Evolutionary conservation across 1,140 invertebrate genomes (phyloP).

Genomic region (Listronotus bonariensis): DNA sequence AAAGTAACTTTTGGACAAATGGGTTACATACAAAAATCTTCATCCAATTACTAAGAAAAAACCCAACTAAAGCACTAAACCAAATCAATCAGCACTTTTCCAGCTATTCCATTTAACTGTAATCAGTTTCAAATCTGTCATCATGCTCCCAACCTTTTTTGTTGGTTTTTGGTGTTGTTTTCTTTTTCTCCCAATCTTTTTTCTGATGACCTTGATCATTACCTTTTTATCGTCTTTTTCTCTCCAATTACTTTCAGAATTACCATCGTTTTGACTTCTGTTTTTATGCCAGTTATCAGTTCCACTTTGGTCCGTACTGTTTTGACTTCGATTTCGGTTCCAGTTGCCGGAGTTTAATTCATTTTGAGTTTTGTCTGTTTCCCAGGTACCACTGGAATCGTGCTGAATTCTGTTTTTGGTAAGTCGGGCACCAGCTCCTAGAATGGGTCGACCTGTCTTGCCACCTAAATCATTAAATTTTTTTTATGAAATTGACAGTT

Average conservation of each 20-base stretch:
- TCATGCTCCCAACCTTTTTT: slow-evolving; percentile 50
- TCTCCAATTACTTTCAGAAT: slow-evolving; percentile 25
- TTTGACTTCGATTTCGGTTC: not conserved
- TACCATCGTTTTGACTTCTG: slow-evolving; percentile 3
- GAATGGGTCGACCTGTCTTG: slow-evolving; percentile 44
- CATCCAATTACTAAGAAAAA: no score
- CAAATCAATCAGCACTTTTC: no score
- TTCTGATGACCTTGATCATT: slow-evolving; percentile 27
- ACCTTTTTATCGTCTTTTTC: slow-evolving; percentile 31
- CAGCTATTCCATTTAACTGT: slow-evolving; percentile 38
- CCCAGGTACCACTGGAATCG: slow-evolving; percentile 4
- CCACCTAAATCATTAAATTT: not conserved
- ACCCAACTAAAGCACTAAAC: no score
- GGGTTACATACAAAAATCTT: no score
- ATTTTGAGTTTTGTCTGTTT: not conserved
- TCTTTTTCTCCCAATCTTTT: slow-evolving; percentile 34
- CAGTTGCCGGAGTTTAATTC: not conserved
- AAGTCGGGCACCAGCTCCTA: slow-evolving; percentile 44
- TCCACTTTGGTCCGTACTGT: not conserved
- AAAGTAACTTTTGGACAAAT: no score
- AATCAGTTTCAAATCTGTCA: slow-evolving; percentile 49
- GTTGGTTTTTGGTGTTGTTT: slow-evolving; percentile 23
- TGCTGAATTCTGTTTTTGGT: slow-evolving; percentile 23
- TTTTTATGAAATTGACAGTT: not conserved
- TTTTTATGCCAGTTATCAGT: slow-evolving; percentile 4